phyloP scores from a whole-genome alignment of 2,797 vertebrate genomes.

The Periparus ater region DNA sequence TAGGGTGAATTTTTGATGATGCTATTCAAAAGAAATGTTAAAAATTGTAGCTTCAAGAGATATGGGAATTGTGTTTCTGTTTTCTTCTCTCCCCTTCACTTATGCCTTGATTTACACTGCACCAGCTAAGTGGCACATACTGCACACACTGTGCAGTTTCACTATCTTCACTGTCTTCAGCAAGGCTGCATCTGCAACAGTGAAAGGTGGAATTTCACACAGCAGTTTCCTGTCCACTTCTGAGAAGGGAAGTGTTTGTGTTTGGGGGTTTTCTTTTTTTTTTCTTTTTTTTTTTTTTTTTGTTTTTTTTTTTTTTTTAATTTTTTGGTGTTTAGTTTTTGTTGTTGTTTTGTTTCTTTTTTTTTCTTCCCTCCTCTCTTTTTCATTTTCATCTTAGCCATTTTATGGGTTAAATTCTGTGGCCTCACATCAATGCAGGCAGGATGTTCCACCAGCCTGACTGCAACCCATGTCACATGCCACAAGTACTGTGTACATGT shows the following conservation, averaged over 20 bases:
- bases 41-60: neutral
- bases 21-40: neutral
- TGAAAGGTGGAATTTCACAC: neutral
- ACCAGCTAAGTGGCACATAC: neutral
- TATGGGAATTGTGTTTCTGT: neutral
- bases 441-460: neutral
- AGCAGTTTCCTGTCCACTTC: neutral
- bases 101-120: neutral
- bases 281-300: fast-evolving
- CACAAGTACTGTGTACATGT: neutral
- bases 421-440: neutral
- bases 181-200: neutral
- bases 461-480: neutral
- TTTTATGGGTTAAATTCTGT: neutral
- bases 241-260: neutral
- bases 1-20: neutral
- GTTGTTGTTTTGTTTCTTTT: no score
- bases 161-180: neutral
- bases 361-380: fast-evolving
- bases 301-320: no score
- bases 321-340: fast-evolving
- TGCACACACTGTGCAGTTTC: neutral
- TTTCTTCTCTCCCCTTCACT: neutral
- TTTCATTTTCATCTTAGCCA: neutral
- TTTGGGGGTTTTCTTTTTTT: fast-evolving